Evolutionary conservation across 2,888 invertebrate species (phyloP), one percentile per base, ranked within the genome.

Genomic region (Agrenia bidenticulata): DNA sequence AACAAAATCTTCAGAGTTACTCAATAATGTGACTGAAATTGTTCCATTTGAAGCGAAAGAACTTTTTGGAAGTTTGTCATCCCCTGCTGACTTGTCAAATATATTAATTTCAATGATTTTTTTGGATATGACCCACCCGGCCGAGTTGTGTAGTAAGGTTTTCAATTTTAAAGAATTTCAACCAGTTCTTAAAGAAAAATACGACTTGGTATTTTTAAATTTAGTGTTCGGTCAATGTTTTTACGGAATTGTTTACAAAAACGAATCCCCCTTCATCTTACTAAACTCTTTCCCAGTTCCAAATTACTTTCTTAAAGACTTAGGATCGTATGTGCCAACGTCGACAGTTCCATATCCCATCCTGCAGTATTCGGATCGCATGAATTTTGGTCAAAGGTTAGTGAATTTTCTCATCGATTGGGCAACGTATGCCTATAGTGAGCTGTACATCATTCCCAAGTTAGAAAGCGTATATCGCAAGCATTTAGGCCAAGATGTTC

Each of bases 401-500:
- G 21, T 24, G 32, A 69, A 69, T 41, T 66, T 63, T 51, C n/a
- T 63, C 7, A 32, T 51, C 7, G 37, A 50, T 15, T 60, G 60
- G 60, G 21, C 39, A 7, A 23, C 21, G 2, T 15, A n/a, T 23
- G 11, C 13, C 13, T 32, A 11, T 15, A 55, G 17, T 56, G 19
- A 13, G 21, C 19, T 11, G 21, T 11, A 17, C 7, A 7, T 23
- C 13, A 4, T 17, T 2, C 68, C 64, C 1, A 39, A 15, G 32
- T 50, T 62, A 13, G 68, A 68, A 53, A 50, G 53, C n/a, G 51
- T 65, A 7, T 69, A 69, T 26, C 53, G 49, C 19, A 45, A 61
- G 4, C 58, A 69, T 39, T 51, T 69, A 21, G 69, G 69, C n/a
- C 45, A 63, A 21, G 58, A 66, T 49, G 1, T 50, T 13, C 69